Evolutionary conservation across 2,113 vertebrate species (phyloP), one percentile per base, ranked within the genome.

Genomic region (Oreotrochilus melanogaster): DNA sequence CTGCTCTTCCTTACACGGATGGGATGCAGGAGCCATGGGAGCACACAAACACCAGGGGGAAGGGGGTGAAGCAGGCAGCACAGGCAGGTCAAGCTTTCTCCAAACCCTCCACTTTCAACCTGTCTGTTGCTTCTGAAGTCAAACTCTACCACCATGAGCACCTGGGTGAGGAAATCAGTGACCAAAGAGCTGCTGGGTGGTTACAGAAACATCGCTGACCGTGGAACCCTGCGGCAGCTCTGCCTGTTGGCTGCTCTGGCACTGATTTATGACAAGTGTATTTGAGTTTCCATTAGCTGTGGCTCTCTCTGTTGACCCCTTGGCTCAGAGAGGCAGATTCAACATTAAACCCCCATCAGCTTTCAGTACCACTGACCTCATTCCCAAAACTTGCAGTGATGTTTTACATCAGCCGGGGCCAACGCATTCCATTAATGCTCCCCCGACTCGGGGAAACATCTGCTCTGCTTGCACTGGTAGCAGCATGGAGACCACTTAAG

Each of bases 271-370:
- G 88, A 93, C 30, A 53, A 75, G 37, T 25, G 28, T 48, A 69
- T 79, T 78, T 51, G 57, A 1, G 3, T 58, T 86, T 92, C 94
- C 92, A 96, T 89, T 94, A 95, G 73, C 48, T 7, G 27, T 33
- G 6, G 69, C 93, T 94, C 78, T 97, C 94, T 58, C 72, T 30
- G 70, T 39, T 92, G 87, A 94, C 93, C 78, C 54, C 65, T 74
- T 3, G 7, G 62, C 94, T 96, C 2, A 0, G 53, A 75, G 57
- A 80, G 27, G 88, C 88, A 47, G 78, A 27, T 75, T 92, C 61
- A 1, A 70, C 84, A 92, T 90, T 96, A 85, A 95, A 95, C 74
- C 86, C 79, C 90, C 87, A 86, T 96, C 75, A 86, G 92, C 71
- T 84, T 67, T 76, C 84, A 70, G 81, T 70, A 10, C 62, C 4